A percentile compares a stretch with the other conserved stretches of the same genome.
Conservation (phyloP, 30 jellyfish, hydroid and myxozoan genomes). For the Pelagia noctiluca region DNA sequence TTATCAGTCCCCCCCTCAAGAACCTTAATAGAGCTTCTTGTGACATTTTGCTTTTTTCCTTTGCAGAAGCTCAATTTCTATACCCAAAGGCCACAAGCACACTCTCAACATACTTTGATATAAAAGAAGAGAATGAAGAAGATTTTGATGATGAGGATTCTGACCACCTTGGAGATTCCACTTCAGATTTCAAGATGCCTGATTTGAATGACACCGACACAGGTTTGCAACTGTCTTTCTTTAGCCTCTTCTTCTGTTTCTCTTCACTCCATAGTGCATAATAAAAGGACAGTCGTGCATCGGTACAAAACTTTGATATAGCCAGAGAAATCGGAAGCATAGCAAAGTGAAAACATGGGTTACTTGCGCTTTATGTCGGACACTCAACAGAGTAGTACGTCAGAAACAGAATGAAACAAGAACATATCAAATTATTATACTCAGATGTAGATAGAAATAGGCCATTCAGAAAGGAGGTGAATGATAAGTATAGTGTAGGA, state of each 20-base stretch:
- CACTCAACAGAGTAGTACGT: too few species aligned
- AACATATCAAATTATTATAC: too few species aligned
- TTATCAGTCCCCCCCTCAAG: background rate
- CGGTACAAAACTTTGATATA: background rate
- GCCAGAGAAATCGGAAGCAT: background rate
- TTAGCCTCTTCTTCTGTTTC: background rate
- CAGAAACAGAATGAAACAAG: too few species aligned
- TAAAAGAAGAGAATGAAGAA: constrained; percentile 66
- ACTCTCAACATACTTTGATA: constrained; percentile 74
- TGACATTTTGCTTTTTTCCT: background rate
- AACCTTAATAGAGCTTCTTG: too few species aligned
- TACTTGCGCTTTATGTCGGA: background rate
- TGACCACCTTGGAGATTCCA: constrained; percentile 30
- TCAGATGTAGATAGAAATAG: too few species aligned
- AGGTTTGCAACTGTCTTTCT: constrained; percentile 35
- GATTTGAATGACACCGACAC: constrained; percentile 61
- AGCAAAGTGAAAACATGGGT: background rate
- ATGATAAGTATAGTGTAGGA: too few species aligned
- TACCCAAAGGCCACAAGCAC: constrained; percentile 64
- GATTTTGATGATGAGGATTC: constrained; percentile 52
- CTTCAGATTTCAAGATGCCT: constrained; percentile 68
- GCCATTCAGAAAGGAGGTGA: too few species aligned
- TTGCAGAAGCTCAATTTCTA: constrained; percentile 80
- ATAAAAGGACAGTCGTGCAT: background rate
- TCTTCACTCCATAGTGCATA: background rate